Evolutionary conservation across 2,888 invertebrate species (phyloP).

Genomic region (Ypsolopha scabrella): DNA sequence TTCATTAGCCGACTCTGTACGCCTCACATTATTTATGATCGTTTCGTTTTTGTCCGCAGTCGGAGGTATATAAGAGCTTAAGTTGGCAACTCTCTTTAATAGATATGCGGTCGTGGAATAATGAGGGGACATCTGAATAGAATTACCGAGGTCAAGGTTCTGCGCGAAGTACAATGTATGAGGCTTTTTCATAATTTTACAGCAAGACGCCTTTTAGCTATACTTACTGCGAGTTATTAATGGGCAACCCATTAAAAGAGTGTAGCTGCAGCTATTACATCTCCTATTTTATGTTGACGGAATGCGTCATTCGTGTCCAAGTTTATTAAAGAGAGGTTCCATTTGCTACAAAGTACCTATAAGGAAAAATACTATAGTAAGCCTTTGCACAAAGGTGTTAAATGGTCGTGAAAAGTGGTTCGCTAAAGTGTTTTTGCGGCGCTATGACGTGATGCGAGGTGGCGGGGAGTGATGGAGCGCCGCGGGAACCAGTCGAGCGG

Average conservation of each 20-base stretch:
- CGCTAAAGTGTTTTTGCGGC: background rate
- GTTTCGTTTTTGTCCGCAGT: conserved; percentile 43
- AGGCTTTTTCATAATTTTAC: conserved; percentile 21
- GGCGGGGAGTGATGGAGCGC: conserved; percentile 21
- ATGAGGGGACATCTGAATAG: conserved; percentile 46
- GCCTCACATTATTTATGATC: conserved; percentile 53
- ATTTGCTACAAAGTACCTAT: conserved; percentile 1
- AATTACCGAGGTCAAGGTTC: conserved; percentile 44
- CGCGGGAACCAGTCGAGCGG: conserved; percentile 18
- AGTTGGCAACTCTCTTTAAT: conserved; percentile 33
- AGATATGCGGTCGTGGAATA: conserved; percentile 34
- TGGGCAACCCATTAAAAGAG: conserved; percentile 15
- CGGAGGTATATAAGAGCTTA: conserved; percentile 33
- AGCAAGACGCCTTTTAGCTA: conserved; percentile 18
- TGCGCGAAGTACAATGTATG: conserved; percentile 29
- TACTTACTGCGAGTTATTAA: conserved; percentile 29
- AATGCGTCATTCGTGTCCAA: background rate
- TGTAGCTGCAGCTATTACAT: background rate
- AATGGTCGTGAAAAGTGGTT: background rate
- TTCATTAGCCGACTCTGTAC: conserved; percentile 57
- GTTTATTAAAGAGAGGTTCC: background rate
- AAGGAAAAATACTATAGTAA: background rate
- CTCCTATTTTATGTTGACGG: background rate
- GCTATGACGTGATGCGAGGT: background rate
- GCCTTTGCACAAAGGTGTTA: background rate